These are phyloP conservation scores for Nixonia krombeini DNA, from an alignment of 1,140 invertebrate genomes.

Conservation along the genomic window DNA sequence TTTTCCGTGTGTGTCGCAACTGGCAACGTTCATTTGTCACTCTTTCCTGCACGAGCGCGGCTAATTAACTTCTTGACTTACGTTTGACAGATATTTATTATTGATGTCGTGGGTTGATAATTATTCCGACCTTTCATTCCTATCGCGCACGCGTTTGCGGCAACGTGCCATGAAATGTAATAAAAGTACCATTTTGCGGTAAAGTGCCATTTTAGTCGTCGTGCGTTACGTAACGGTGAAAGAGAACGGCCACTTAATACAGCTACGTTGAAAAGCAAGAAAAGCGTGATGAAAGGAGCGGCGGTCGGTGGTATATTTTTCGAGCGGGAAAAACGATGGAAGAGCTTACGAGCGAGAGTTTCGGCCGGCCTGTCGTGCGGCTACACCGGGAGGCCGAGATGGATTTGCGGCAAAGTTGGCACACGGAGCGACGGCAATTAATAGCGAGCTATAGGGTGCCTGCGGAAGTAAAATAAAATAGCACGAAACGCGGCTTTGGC, in stretches of 20 bases:
- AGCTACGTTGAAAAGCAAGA: no score
- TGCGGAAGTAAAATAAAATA: conserved; percentile 68
- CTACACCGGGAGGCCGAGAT: conserved; percentile 52
- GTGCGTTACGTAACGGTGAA: no score
- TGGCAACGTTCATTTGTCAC: conserved; percentile 29
- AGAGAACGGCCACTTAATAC: no score
- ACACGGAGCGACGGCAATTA: conserved; percentile 66
- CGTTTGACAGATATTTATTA: conserved; percentile 46
- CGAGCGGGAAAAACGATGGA: no score
- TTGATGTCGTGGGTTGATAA: conserved; percentile 32
- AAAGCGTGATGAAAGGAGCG: no score
- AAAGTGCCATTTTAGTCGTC: no score
- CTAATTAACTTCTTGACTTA: conserved; percentile 47
- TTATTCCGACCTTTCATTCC: conserved; percentile 46
- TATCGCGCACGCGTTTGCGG: conserved; percentile 19
- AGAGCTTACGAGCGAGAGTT: no score
- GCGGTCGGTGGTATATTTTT: no score
- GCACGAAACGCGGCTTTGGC: conserved; percentile 62
- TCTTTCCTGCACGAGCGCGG: conserved; percentile 26
- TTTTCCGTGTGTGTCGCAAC: conserved; percentile 22
- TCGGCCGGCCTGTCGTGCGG: background rate
- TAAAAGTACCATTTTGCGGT: conserved; percentile 14
- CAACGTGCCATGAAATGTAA: conserved; percentile 37
- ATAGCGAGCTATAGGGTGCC: conserved; percentile 67
- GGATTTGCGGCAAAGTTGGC: conserved; percentile 64